A percentile compares a stretch with the other conserved stretches of the same genome.
Conservation (phyloP, 2,888 invertebrate species). For the Malachius bipustulatus region DNA sequence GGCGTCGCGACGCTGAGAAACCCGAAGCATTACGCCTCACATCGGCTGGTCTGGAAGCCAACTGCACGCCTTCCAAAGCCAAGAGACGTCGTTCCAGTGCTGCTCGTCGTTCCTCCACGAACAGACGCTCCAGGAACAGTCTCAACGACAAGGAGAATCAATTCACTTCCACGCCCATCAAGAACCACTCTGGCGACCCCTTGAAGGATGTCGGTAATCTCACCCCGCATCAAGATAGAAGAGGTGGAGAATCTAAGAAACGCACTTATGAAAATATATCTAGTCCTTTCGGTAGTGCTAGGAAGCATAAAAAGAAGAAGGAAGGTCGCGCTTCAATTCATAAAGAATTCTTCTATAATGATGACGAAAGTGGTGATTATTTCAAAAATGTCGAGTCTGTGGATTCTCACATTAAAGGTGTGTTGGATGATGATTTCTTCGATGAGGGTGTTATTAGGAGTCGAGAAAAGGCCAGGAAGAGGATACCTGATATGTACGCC, state of each 20-base stretch:
- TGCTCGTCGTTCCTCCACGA: constrained; percentile 33
- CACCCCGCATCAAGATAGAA: constrained; percentile 39
- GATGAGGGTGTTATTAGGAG: constrained; percentile 1
- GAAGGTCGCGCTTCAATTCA: constrained; percentile 28
- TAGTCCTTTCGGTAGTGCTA: constrained; percentile 8
- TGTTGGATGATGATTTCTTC: constrained; percentile 15
- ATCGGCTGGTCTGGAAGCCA: constrained; percentile 24
- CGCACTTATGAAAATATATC: constrained; percentile 2
- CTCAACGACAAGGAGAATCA: constrained; percentile 47
- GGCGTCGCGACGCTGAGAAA: constrained; percentile 23
- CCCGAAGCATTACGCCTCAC: constrained; percentile 20
- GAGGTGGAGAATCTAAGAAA: constrained; percentile 15
- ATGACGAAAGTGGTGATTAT: constrained; percentile 24
- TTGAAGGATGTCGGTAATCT: constrained; percentile 51
- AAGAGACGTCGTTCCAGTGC: constrained; percentile 34
- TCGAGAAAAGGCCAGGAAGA: constrained; percentile 11
- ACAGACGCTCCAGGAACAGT: constrained; percentile 38
- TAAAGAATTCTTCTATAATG: constrained; percentile 16
- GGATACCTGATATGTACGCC: constrained; percentile 34
- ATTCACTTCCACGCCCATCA: constrained; percentile 48
- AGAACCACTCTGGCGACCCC: constrained; percentile 37
- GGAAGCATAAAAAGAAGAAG: constrained; percentile 32
- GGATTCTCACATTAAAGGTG: constrained; percentile 31
- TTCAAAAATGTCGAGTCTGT: constrained; percentile 32
- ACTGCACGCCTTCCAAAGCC: constrained; percentile 32